A percentile compares a stretch with the other conserved stretches of the same genome.
Conservation (phyloP, 2,888 invertebrate species). For the Pecten maximus region DNA sequence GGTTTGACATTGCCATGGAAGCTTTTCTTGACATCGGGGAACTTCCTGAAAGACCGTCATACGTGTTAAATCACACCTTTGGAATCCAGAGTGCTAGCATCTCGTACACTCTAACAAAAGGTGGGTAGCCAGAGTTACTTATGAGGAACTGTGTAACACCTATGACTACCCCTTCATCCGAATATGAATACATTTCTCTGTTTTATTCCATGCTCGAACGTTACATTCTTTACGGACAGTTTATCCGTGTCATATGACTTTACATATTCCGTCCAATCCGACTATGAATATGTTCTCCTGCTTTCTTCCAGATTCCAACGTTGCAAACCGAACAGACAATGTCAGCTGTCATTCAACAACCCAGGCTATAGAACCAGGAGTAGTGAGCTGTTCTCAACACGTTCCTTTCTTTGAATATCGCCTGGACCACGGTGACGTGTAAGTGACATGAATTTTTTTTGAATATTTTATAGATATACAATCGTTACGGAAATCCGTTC, state of each 20-base stretch:
- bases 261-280: no score
- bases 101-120: not conserved
- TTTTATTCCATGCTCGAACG: no score
- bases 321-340: not conserved
- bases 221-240: no score
- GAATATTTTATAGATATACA: no score
- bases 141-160: no score
- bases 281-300: not conserved
- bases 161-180: no score
- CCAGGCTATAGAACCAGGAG: not conserved
- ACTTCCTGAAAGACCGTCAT: not conserved
- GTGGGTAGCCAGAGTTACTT: no score
- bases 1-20: not conserved
- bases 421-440: not conserved
- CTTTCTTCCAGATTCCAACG: not conserved
- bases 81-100: not conserved
- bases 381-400: not conserved
- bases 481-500: no score
- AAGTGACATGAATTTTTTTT: not conserved
- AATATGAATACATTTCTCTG: no score
- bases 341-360: not conserved
- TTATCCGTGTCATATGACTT: no score
- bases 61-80: not conserved
- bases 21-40: not conserved
- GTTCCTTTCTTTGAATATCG: not conserved